These are phyloP conservation scores for Diprion similis DNA, from an alignment of 1,140 invertebrate species.

Conservation along the genomic window DNA sequence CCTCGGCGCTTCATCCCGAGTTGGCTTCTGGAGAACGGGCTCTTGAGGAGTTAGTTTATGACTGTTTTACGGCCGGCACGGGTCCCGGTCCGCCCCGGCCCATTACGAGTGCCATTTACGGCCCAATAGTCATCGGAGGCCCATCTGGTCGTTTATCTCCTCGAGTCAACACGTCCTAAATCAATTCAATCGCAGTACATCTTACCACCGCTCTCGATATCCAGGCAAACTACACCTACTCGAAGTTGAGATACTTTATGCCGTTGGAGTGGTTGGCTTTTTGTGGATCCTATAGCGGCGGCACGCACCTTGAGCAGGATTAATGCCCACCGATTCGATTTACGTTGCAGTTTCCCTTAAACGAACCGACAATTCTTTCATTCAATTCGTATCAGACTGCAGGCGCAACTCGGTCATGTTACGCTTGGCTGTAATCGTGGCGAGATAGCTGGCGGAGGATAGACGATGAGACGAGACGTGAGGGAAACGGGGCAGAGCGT, in stretches of 20 bases:
- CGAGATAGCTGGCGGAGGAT: not conserved
- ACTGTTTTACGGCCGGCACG: constrained; percentile 3
- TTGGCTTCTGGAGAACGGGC: not conserved
- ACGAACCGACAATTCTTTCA: no score
- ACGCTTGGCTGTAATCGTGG: no score
- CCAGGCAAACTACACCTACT: no score
- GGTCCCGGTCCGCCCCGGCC: not conserved
- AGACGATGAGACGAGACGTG: not conserved
- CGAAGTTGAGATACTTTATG: no score
- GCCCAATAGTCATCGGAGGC: constrained; percentile 43
- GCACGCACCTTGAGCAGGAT: no score
- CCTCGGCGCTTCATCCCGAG: not conserved
- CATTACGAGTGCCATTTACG: constrained; percentile 50
- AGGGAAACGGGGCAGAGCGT: not conserved
- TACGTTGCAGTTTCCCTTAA: no score
- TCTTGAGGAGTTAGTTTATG: not conserved
- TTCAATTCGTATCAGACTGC: no score
- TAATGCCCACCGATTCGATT: no score
- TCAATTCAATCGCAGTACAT: constrained; percentile 17
- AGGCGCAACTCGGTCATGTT: no score
- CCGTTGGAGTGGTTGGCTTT: no score
- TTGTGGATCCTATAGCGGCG: no score
- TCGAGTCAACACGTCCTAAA: constrained; percentile 30
- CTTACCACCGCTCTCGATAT: constrained; percentile 10
- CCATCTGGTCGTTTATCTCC: constrained; percentile 48